These are phyloP conservation scores for Perdix hodgsoniae DNA, from an alignment of 2,797 vertebrate species.

Conservation along the genomic window DNA sequence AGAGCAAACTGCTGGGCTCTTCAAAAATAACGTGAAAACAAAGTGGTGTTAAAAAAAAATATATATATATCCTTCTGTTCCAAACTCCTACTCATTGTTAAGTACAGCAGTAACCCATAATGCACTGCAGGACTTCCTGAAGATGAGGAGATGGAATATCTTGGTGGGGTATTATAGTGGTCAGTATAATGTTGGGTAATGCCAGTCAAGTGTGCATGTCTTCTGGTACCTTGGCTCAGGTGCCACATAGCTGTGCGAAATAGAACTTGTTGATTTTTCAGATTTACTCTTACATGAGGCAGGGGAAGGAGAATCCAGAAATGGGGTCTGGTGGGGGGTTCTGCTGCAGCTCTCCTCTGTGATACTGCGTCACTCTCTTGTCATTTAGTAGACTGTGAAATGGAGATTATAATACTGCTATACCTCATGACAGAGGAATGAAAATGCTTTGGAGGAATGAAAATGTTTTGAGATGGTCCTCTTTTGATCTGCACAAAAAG, in stretches of 20 bases:
- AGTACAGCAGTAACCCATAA: neutral
- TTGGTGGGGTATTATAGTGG: neutral
- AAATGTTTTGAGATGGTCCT: neutral
- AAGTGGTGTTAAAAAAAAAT: constrained; percentile 1
- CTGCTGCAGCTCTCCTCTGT: neutral
- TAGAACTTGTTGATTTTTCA: neutral
- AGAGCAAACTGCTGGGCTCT: neutral
- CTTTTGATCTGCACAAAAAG: neutral
- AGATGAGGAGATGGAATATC: rapidly evolving
- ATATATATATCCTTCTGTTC: neutral
- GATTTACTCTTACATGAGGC: neutral
- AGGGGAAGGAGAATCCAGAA: neutral
- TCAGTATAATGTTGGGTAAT: neutral
- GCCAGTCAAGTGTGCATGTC: neutral
- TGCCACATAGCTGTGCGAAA: neutral
- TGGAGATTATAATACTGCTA: neutral
- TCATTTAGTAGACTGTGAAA: neutral
- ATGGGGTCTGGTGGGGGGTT: neutral
- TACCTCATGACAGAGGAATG: neutral
- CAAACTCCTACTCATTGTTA: neutral
- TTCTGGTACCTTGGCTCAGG: neutral
- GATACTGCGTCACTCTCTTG: neutral
- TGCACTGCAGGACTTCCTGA: neutral
- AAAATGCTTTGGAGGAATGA: neutral
- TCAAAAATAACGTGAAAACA: constrained; percentile 23